These are phyloP conservation scores for Netelia melanura DNA, from an alignment of 2,888 invertebrate species.

Conservation along the genomic window DNA sequence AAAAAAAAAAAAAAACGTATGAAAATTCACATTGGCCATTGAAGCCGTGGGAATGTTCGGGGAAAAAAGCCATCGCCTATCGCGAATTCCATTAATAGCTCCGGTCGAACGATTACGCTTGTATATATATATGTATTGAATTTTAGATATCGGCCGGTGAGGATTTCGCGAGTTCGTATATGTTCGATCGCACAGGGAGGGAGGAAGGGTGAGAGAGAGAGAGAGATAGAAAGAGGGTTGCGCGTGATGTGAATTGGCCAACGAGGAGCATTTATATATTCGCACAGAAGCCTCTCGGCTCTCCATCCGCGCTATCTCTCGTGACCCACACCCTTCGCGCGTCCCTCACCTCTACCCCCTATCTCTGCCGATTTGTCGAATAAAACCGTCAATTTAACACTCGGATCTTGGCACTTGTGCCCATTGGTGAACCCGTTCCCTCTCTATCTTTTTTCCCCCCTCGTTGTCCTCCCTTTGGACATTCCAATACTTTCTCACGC, in stretches of 20 bases:
- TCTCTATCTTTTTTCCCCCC: background rate
- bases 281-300: slow-evolving; percentile 43
- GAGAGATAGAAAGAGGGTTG: background rate
- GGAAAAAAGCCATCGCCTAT: slow-evolving; percentile 39
- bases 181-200: background rate
- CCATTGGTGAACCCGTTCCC: slow-evolving; percentile 48
- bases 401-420: slow-evolving; percentile 67
- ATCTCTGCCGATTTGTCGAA: slow-evolving; percentile 65
- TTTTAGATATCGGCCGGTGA: slow-evolving; percentile 42
- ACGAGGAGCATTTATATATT: slow-evolving; percentile 2
- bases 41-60: slow-evolving; percentile 9
- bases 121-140: slow-evolving; percentile 17
- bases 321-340: slow-evolving; percentile 27
- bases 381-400: slow-evolving; percentile 69
- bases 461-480: background rate
- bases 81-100: slow-evolving; percentile 55
- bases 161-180: background rate
- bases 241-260: slow-evolving; percentile 41
- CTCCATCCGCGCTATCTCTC: slow-evolving; percentile 47
- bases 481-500: slow-evolving; percentile 39
- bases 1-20: background rate
- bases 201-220: background rate
- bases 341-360: slow-evolving; percentile 24
- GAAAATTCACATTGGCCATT: slow-evolving; percentile 1
- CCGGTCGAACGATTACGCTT: slow-evolving; percentile 27